Base-by-base conservation (phyloP, 2,888 invertebrate species). In the Acleris literana region DNA sequence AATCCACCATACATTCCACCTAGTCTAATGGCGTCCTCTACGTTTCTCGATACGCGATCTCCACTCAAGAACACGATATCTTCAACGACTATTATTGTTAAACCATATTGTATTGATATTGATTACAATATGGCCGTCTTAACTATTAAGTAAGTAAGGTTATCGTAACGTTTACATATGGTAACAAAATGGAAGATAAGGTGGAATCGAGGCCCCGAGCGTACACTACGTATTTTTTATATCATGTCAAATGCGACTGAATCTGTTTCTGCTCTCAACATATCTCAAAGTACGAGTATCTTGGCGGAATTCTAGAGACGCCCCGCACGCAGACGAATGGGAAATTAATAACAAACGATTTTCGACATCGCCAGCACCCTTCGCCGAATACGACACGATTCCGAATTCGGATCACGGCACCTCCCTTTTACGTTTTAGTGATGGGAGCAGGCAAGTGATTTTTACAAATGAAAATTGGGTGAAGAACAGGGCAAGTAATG, bases 261-360 rank as follows among this genome's bases (percentile, higher is more conserved):
- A 0, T n/a, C 16, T 2, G 6, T n/a, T 44, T n/a, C 16, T 44
- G n/a, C 44, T 7, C 44, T 44, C 44, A n/a, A 17, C 46, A n/a
- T 46, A 46, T 17, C 39, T 18, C 6, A 54, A 18, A 33, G 43
- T 7, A 25, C 25, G 25, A 25, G 25, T 56, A 39, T 20, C 22
- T 55, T 44, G 39, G 22, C n/a, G 44, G 18, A 22, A 43, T 56
- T 43, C 44, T 51, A 20, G 60, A 46, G 60, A 56, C 39, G 64
- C 59, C 43, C 43, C 55, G 17, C 49, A 29, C 60, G 46, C 69
- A 78, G 78, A 81, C 79, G 76, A 77, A 77, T 76, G 68, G 72
- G 70, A 79, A 82, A 83, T 84, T 84, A 86, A 85, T 88, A 86
- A 84, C 84, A 78, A 84, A 81, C 82, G 80, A 85, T 85, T 85